Conservation (phyloP, 2,113 vertebrate genomes). For the Kryptolebias marmoratus region DNA sequence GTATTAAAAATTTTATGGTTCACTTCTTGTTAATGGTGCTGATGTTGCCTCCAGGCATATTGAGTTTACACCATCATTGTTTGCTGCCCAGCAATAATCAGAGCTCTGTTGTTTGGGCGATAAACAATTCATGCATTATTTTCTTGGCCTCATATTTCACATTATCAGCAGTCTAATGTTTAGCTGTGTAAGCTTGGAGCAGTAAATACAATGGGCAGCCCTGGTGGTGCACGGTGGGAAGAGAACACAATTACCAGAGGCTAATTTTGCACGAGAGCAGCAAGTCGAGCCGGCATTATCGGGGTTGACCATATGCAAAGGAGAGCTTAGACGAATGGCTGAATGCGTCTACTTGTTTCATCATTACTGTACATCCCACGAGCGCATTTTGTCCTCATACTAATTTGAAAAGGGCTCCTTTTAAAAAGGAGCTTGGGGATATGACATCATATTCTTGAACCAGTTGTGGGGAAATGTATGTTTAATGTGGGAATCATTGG, state of each 20-base stretch:
- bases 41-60: slow-evolving; percentile 38
- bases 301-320: slow-evolving; percentile 9
- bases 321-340: slow-evolving; percentile 13
- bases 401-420: slow-evolving; percentile 49
- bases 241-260: slow-evolving; percentile 24
- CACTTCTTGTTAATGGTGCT: slow-evolving; percentile 25
- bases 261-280: slow-evolving; percentile 21
- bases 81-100: slow-evolving; percentile 18
- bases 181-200: slow-evolving; percentile 20
- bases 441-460: slow-evolving; percentile 67
- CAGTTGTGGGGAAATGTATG: slow-evolving; percentile 56
- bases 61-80: slow-evolving; percentile 20
- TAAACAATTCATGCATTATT: slow-evolving; percentile 33
- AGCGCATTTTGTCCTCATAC: slow-evolving; percentile 30
- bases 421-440: slow-evolving; percentile 40
- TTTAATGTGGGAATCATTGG: slow-evolving; percentile 56
- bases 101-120: slow-evolving; percentile 29
- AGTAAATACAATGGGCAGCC: slow-evolving; percentile 45
- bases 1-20: slow-evolving; percentile 34
- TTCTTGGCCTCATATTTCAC: slow-evolving; percentile 32
- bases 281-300: background rate
- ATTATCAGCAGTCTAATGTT: slow-evolving; percentile 28
- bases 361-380: slow-evolving; percentile 21
- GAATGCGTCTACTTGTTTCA: slow-evolving; percentile 13
- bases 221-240: slow-evolving; percentile 23